Evolutionary conservation across 2,888 invertebrate species (phyloP).

Genomic region (Candidula unifasciata): DNA sequence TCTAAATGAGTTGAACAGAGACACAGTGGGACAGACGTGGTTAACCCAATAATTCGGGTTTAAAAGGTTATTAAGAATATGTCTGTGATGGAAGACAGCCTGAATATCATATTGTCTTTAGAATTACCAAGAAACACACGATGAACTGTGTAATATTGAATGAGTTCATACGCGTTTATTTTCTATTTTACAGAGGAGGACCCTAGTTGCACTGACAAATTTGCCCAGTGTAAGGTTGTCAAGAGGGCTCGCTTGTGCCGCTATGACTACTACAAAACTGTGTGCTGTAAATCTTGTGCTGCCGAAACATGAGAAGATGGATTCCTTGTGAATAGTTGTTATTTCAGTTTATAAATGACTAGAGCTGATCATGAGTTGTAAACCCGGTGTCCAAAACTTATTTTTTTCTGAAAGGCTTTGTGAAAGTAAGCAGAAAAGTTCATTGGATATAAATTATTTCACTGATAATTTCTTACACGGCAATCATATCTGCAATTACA

Average conservation of each 20-base stretch:
- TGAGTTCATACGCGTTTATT: background rate
- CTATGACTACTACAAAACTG: constrained; percentile 89
- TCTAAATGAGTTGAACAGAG: too few relatives aligned
- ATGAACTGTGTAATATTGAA: background rate
- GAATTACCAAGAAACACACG: background rate
- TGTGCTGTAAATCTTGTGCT: constrained; percentile 85
- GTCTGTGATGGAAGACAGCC: too few relatives aligned
- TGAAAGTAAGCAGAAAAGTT: background rate
- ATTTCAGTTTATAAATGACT: background rate
- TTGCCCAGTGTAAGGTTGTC: constrained; percentile 88
- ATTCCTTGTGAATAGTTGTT: background rate
- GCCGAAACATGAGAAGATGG: constrained; percentile 49
- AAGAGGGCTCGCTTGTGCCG: constrained; percentile 91
- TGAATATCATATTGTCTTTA: background rate
- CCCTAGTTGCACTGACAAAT: constrained; percentile 84
- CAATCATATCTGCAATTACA: background rate
- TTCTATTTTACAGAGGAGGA: constrained; percentile 24
- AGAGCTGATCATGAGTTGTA: background rate
- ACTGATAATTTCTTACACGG: background rate
- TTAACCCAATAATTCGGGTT: too few relatives aligned
- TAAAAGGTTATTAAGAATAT: background rate
- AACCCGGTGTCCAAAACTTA: constrained; percentile 1
- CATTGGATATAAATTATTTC: background rate
- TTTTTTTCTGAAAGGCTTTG: background rate
- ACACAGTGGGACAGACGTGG: too few relatives aligned